Evolutionary conservation across 2,888 invertebrate genomes (phyloP).

Genomic region (Nesidiocoris tenuis): DNA sequence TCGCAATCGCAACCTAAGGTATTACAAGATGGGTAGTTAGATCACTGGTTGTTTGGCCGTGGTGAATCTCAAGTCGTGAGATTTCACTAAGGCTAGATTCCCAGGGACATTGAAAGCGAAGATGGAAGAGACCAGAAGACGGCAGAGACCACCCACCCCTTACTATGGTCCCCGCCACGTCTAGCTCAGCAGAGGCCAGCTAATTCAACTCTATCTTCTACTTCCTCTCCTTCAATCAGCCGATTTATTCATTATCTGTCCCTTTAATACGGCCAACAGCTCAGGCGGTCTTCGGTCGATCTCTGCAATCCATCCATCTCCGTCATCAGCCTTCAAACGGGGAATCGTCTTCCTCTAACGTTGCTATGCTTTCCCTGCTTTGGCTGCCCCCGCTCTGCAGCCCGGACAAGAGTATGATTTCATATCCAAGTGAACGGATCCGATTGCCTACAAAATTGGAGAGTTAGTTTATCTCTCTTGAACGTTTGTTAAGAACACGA

Average conservation of each 20-base stretch:
- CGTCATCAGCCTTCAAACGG: not conserved
- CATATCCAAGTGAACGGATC: too few species aligned
- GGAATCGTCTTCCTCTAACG: not conserved
- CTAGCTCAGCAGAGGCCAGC: not conserved
- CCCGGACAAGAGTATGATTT: too few species aligned
- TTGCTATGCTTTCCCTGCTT: too few species aligned
- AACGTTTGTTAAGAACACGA: too few species aligned
- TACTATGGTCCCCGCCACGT: not conserved
- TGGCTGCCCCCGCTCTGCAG: too few species aligned
- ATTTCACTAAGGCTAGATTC: constrained; percentile 41
- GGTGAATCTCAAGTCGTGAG: constrained; percentile 41
- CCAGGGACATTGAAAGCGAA: constrained; percentile 32
- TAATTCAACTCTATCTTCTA: constrained; percentile 7
- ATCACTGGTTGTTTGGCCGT: constrained; percentile 34
- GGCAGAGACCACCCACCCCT: not conserved
- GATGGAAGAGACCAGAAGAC: not conserved
- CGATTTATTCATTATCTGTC: constrained; percentile 40
- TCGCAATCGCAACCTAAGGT: too few species aligned
- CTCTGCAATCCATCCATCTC: too few species aligned
- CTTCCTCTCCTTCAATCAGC: constrained; percentile 29
- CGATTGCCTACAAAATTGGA: too few species aligned
- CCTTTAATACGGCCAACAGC: constrained; percentile 31
- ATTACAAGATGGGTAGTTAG: constrained; percentile 25
- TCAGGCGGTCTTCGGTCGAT: not conserved
- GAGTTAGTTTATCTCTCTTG: too few species aligned